Evolutionary conservation across 1,140 invertebrate species (phyloP), one percentile per base, ranked within the genome.

Genomic region (Drosophila bocqueti): DNA sequence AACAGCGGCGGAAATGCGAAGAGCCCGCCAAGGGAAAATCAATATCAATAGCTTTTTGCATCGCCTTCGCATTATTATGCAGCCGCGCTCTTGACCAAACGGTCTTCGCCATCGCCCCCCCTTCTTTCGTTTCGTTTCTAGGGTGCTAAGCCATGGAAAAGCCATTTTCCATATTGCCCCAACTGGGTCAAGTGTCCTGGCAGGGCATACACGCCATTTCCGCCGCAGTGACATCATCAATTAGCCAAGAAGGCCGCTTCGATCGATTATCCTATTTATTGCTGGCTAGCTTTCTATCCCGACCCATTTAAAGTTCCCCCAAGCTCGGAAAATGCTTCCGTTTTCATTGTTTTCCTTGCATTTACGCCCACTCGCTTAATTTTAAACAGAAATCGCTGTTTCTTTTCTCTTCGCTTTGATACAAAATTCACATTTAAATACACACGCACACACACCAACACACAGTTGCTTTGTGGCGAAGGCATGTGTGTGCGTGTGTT

Each of bases 21-120:
- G 18, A 57, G 54, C 54, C 52, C 52, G 52, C 4, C 54, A 58
- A 68, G 69, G 69, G 80, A 77, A 89, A 87, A 87, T 87, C 83
- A 87, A 87, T 87, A 87, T 89, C 83, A 89, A 87, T 89, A 87
- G 60, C 46, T 67, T 52, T 73, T 73, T 61, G 68, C 71, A 73
- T 60, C 29, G 69, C 42, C 46, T 26, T 69, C 26, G 61, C 31
- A 55, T 50, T 58, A 62, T 69, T 55, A 58, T 66, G 42, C 58
- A 47, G 59, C 58, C 38, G 29, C 15, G 60, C 29, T 62, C 54
- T 57, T 57, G 54, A 57, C 54, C 54, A 57, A 40, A 40, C 38
- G 54, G 36, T 57, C 54, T 55, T 24, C 21, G 52, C 36, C 52
- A 38, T 24, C 26, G 9, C 18, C 54, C 36, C 31, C 36, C 40